Evolutionary conservation across 1,140 invertebrate genomes (phyloP).

Genomic region (Pseudachorutes palmiensis): DNA sequence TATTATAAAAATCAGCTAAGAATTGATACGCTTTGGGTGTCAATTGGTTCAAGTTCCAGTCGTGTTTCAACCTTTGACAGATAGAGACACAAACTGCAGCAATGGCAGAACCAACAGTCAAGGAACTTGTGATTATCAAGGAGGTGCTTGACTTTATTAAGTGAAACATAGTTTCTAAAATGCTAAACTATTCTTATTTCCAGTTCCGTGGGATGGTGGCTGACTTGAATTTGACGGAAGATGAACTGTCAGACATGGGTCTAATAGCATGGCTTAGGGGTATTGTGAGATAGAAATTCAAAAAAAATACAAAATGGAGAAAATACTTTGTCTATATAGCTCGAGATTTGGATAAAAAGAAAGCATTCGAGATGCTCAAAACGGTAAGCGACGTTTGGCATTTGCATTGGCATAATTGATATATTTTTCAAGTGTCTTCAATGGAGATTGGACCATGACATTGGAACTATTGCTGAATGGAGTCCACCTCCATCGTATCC

Average conservation of each 20-base stretch:
- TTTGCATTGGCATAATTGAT: neutral
- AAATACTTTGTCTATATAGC: constrained; percentile 1
- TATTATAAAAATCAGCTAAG: too few relatives aligned
- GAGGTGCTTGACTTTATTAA: too few relatives aligned
- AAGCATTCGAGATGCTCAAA: constrained; percentile 8
- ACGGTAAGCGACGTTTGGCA: neutral
- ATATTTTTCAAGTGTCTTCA: constrained; percentile 55
- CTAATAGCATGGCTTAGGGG: constrained; percentile 9
- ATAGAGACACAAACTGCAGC: too few relatives aligned
- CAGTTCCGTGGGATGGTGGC: neutral
- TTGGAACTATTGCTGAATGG: constrained; percentile 62
- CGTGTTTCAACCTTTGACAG: too few relatives aligned
- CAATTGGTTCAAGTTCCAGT: too few relatives aligned
- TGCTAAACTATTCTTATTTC: constrained; percentile 41
- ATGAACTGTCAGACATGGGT: neutral
- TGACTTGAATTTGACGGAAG: constrained; percentile 5
- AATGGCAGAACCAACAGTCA: too few relatives aligned
- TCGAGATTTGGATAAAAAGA: constrained; percentile 1
- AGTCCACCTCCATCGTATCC: constrained; percentile 59
- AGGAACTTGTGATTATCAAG: too few relatives aligned
- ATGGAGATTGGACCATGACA: constrained; percentile 68
- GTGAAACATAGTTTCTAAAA: too few relatives aligned
- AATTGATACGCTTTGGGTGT: too few relatives aligned
- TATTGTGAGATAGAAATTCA: neutral
- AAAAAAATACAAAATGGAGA: neutral